Conservation (phyloP, 2,888 invertebrate genomes). For the Anoplius nigerrimus region DNA sequence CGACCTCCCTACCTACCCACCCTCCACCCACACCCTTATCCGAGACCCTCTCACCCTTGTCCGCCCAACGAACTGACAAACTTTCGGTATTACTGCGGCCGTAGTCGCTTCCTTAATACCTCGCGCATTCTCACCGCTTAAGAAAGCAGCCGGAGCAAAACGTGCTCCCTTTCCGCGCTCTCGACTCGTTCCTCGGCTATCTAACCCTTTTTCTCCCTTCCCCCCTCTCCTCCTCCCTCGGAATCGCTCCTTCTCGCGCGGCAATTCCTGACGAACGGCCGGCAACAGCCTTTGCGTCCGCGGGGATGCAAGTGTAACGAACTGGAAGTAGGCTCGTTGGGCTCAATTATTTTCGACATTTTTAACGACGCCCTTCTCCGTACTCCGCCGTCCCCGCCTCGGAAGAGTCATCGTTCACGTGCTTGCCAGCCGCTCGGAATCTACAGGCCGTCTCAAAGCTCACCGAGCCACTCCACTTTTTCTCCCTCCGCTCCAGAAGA, state of each 20-base stretch:
- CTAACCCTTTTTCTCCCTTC: slow-evolving; percentile 4
- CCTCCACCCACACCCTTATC: background rate
- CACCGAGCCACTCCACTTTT: too few species aligned
- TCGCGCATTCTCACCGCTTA: slow-evolving; percentile 24
- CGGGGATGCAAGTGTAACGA: slow-evolving; percentile 42
- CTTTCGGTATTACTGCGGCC: slow-evolving; percentile 42
- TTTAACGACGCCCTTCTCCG: slow-evolving; percentile 18
- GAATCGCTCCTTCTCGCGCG: slow-evolving; percentile 7
- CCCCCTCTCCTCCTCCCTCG: background rate
- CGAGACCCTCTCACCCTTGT: background rate
- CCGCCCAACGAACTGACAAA: slow-evolving; percentile 41
- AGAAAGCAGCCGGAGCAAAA: slow-evolving; percentile 31
- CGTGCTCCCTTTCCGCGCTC: slow-evolving; percentile 16
- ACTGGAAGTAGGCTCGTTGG: slow-evolving; percentile 43
- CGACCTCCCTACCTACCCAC: too few species aligned
- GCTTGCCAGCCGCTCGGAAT: too few species aligned
- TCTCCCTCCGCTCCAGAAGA: too few species aligned
- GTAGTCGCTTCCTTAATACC: slow-evolving; percentile 35
- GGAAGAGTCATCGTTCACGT: too few species aligned
- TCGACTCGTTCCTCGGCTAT: background rate
- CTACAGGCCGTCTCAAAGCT: too few species aligned
- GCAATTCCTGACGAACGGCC: slow-evolving; percentile 33
- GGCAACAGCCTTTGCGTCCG: slow-evolving; percentile 15
- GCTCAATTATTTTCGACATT: slow-evolving; percentile 55
- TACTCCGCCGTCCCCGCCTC: too few species aligned